These are phyloP conservation scores for Plestiodon gilberti DNA, from an alignment of 2,113 vertebrate species.

Conservation along the genomic window DNA sequence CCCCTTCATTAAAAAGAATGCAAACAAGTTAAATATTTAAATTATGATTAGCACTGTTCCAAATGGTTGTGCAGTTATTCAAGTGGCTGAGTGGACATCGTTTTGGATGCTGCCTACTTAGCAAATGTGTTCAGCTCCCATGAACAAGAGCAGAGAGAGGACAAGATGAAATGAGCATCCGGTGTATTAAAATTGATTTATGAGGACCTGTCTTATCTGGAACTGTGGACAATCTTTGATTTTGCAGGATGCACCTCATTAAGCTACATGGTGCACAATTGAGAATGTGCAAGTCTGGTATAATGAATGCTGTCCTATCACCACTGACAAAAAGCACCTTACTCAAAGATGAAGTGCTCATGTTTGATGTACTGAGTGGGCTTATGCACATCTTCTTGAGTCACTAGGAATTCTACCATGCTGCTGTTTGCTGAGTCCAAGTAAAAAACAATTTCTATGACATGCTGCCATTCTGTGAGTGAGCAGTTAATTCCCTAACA, in stretches of 20 bases:
- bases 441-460: background rate
- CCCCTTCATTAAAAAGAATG: slow-evolving; percentile 6
- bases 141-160: background rate
- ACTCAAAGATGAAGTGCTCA: background rate
- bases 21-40: slow-evolving; percentile 11
- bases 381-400: background rate
- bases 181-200: background rate
- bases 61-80: background rate
- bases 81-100: background rate
- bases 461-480: background rate
- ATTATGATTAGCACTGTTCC: background rate
- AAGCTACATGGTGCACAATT: background rate
- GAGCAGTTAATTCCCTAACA: background rate
- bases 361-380: background rate
- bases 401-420: background rate
- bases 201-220: background rate
- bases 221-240: background rate
- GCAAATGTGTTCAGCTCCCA: background rate
- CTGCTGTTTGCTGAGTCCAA: background rate
- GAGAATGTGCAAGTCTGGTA: background rate
- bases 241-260: background rate
- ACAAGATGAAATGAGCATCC: background rate
- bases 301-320: background rate
- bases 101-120: background rate
- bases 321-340: background rate